phyloP scores from a whole-genome alignment of 2,113 vertebrate genomes.

The Brachyhypopomus occidentalis region DNA sequence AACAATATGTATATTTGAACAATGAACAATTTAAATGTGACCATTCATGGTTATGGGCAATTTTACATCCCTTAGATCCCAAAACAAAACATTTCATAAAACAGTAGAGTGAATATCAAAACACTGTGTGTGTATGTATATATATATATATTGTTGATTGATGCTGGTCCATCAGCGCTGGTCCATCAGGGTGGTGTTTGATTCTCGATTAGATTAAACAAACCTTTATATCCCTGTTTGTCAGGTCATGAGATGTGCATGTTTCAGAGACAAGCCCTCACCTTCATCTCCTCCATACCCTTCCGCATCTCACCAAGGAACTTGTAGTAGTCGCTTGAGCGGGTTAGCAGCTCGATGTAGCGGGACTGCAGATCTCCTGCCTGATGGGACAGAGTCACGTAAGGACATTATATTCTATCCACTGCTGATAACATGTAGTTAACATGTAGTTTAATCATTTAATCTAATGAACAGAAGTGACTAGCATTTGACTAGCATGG shows the following conservation, averaged over 20 bases:
- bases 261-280: constrained; percentile 51
- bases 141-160: no score
- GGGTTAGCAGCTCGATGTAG: constrained; percentile 93
- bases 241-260: neutral
- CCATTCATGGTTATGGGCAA: neutral
- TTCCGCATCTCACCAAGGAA: constrained; percentile 92
- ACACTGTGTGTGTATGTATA: no score
- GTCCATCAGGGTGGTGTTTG: no score
- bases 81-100: neutral
- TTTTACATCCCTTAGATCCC: neutral
- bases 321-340: constrained; percentile 89
- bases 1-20: no score
- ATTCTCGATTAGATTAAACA: neutral
- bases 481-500: no score
- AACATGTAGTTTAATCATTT: no score
- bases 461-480: no score
- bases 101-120: no score
- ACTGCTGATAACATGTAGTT: no score
- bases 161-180: no score
- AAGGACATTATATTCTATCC: neutral
- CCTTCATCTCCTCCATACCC: constrained; percentile 95
- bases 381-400: constrained; percentile 64
- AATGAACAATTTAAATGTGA: no score
- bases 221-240: neutral
- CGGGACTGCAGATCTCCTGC: constrained; percentile 82